These are phyloP conservation scores for Danio choprae DNA, from an alignment of 2,797 vertebrate species.

Conservation along the genomic window DNA sequence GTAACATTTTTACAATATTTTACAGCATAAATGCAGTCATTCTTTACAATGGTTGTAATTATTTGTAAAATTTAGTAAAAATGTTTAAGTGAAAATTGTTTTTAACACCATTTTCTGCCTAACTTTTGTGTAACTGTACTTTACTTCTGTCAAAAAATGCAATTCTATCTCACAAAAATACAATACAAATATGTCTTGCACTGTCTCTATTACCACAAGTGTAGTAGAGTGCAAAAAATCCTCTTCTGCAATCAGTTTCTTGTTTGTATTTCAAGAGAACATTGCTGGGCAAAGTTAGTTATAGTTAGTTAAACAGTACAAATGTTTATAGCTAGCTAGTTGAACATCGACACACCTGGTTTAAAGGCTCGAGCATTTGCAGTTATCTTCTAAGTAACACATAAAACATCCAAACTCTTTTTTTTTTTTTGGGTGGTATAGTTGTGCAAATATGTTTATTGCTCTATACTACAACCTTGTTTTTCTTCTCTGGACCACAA, in stretches of 20 bases:
- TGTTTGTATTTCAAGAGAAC: neutral
- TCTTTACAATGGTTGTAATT: too few relatives aligned
- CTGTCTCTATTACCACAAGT: neutral
- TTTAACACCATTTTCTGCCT: too few relatives aligned
- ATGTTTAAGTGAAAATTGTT: too few relatives aligned
- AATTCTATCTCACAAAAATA: too few relatives aligned
- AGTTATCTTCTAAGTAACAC: neutral
- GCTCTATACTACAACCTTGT: neutral
- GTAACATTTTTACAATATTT: too few relatives aligned
- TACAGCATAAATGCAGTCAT: too few relatives aligned
- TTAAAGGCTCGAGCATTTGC: neutral
- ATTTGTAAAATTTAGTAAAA: too few relatives aligned
- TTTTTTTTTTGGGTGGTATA: neutral
- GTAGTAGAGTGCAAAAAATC: neutral
- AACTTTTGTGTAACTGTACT: too few relatives aligned
- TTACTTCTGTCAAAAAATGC: too few relatives aligned
- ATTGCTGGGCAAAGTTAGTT: slow-evolving; percentile 8
- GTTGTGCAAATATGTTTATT: neutral
- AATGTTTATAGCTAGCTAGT: slow-evolving; percentile 7
- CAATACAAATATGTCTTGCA: too few relatives aligned
- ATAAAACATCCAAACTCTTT: neutral
- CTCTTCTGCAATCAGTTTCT: neutral
- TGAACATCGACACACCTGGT: neutral
- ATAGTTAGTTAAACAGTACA: slow-evolving; percentile 19
- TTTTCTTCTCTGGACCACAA: slow-evolving; percentile 48